phyloP scores from a whole-genome alignment of 1,140 invertebrate genomes.

The Drosophila chauvacae region DNA sequence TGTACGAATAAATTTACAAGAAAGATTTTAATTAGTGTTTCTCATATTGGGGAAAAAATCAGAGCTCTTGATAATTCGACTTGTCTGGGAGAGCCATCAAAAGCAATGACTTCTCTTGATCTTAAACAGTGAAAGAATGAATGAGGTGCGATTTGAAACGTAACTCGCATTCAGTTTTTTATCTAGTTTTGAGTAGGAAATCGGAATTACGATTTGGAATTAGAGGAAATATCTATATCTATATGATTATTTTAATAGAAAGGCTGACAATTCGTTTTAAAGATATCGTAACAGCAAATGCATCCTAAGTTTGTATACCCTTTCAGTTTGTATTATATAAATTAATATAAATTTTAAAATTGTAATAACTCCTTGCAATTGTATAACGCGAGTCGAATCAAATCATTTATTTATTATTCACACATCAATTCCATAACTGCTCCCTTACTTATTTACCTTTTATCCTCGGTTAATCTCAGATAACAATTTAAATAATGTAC shows the following conservation, averaged over 20 bases:
- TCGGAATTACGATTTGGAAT: not conserved
- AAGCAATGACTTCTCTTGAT: not conserved
- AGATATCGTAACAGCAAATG: too few relatives aligned
- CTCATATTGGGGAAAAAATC: not conserved
- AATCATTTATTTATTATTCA: too few relatives aligned
- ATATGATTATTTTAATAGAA: not conserved
- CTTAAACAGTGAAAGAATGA: not conserved
- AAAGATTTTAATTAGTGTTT: constrained; percentile 19
- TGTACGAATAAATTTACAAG: constrained; percentile 62
- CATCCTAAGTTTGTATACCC: too few relatives aligned
- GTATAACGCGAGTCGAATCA: not conserved
- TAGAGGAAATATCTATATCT: not conserved
- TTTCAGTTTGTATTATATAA: too few relatives aligned
- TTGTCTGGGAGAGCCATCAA: too few relatives aligned
- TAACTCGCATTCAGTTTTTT: not conserved
- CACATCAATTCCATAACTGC: not conserved
- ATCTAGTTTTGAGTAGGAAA: not conserved
- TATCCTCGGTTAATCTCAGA: constrained; percentile 7
- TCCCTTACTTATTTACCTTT: not conserved
- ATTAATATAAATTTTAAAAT: too few relatives aligned
- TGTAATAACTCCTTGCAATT: too few relatives aligned
- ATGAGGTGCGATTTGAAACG: too few relatives aligned
- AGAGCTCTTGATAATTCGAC: too few relatives aligned
- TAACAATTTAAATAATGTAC: not conserved
- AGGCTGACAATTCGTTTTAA: not conserved